Conservation (phyloP, 1,140 invertebrate species). For the Drosophila tropicalis region DNA sequence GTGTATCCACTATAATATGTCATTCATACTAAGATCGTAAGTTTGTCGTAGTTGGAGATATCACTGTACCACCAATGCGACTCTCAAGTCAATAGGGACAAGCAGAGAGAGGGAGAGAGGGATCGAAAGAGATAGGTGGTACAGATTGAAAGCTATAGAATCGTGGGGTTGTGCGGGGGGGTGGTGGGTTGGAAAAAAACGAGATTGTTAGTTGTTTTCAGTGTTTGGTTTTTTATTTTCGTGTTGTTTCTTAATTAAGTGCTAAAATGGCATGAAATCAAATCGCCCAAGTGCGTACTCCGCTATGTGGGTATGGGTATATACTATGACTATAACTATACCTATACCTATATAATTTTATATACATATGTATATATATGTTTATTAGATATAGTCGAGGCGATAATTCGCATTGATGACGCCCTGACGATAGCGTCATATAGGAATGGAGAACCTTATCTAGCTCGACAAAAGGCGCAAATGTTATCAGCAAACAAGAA, state of each 20-base stretch:
- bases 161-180: background rate
- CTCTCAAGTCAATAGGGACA: conserved; percentile 6
- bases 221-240: conserved; percentile 42
- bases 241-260: conserved; percentile 72
- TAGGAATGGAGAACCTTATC: conserved; percentile 51
- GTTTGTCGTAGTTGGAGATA: background rate
- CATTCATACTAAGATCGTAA: background rate
- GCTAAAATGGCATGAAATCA: conserved; percentile 73
- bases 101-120: conserved; percentile 14
- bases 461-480: conserved; percentile 63
- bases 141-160: background rate
- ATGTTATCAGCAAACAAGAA: conserved; percentile 67
- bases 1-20: background rate
- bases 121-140: no score
- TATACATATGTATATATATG: conserved; percentile 14
- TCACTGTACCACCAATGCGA: background rate
- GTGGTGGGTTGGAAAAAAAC: background rate
- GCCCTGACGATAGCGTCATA: conserved; percentile 64
- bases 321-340: background rate
- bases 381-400: conserved; percentile 1
- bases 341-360: conserved; percentile 11
- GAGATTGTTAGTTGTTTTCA: conserved; percentile 29
- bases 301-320: conserved; percentile 14
- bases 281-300: conserved; percentile 38
- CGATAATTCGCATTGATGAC: conserved; percentile 58